phyloP scores from a whole-genome alignment of 1,140 invertebrate genomes.

The Drosophila albomicans region DNA sequence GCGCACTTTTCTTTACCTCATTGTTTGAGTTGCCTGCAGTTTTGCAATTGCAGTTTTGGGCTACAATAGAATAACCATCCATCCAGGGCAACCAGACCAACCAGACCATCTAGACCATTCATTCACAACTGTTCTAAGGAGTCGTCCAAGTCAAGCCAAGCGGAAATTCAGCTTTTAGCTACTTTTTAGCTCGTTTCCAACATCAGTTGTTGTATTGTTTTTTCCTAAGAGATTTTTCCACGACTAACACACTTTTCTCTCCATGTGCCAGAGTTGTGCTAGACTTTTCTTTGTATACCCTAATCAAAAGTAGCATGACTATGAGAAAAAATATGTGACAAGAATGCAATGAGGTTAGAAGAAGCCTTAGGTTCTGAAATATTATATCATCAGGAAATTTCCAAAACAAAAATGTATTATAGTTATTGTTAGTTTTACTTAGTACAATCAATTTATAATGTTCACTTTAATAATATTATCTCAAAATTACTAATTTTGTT shows the following conservation, averaged over 20 bases:
- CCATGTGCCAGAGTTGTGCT: conserved; percentile 64
- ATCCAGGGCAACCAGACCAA: conserved; percentile 17
- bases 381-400: background rate
- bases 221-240: conserved; percentile 62
- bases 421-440: background rate
- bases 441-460: too few relatives aligned
- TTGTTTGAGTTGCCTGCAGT: conserved; percentile 75
- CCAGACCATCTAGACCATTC: conserved; percentile 4
- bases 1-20: conserved; percentile 51
- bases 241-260: conserved; percentile 73
- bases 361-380: background rate
- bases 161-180: conserved; percentile 82
- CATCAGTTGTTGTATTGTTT: conserved; percentile 51
- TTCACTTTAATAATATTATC: too few relatives aligned
- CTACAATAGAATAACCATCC: conserved; percentile 50
- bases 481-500: too few relatives aligned
- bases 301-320: background rate
- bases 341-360: background rate
- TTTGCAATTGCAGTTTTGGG: conserved; percentile 57
- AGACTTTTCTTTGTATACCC: conserved; percentile 22
- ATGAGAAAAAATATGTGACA: too few relatives aligned
- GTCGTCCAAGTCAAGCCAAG: conserved; percentile 74
- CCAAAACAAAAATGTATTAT: background rate
- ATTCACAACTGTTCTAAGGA: conserved; percentile 29
- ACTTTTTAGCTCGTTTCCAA: conserved; percentile 75